Evolutionary conservation across 2,113 vertebrate genomes (phyloP).

Genomic region (Montifringilla adamsi): DNA sequence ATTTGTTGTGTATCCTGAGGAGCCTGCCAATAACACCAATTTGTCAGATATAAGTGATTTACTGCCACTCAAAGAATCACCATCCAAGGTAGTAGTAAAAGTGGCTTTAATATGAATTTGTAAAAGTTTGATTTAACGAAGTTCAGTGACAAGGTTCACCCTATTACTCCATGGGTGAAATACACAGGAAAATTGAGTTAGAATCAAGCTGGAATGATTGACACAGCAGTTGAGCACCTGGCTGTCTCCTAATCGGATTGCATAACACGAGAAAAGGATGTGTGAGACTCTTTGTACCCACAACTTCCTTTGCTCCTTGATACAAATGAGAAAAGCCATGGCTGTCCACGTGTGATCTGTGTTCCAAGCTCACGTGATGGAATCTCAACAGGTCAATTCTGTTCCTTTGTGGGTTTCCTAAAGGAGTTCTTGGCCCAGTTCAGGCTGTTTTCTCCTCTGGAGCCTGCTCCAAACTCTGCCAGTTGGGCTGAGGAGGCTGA

Average conservation of each 20-base stretch:
- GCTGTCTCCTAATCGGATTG: neutral
- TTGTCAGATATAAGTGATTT: neutral
- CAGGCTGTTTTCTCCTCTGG: neutral
- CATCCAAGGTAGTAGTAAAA: neutral
- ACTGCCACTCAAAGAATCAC: neutral
- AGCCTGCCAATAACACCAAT: neutral
- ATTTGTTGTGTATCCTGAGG: neutral
- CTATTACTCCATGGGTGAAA: neutral
- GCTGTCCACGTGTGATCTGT: neutral
- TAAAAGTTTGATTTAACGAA: neutral
- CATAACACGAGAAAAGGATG: neutral
- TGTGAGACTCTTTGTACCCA: neutral
- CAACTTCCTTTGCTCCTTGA: neutral
- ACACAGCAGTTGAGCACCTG: neutral
- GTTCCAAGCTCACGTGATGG: neutral
- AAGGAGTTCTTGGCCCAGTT: neutral
- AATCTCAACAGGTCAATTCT: neutral
- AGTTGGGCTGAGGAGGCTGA: neutral
- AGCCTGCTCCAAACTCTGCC: neutral
- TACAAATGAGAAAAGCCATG: neutral
- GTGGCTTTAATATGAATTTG: neutral
- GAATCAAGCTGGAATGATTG: neutral
- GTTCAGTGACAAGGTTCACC: neutral
- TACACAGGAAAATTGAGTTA: neutral
- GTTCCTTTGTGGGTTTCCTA: neutral